Percentiles rank a stretch among this genome's conserved stretches.
Evolutionary conservation across 2,113 vertebrate species (phyloP).

Genomic region (Vulpes vulpes): DNA sequence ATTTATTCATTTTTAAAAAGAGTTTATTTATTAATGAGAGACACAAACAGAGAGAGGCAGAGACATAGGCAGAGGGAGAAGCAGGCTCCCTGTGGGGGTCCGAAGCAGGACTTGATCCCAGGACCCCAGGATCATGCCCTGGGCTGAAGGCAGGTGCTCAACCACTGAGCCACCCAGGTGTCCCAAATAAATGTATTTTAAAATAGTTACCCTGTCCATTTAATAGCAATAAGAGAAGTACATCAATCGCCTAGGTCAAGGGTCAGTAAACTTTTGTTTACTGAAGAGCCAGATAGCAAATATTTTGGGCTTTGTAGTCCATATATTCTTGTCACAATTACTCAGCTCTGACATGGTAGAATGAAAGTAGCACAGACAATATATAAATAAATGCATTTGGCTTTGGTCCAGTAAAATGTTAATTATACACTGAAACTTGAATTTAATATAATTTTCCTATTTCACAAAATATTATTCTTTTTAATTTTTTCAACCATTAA

Average conservation of each 20-base stretch:
- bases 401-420: not conserved
- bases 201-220: not conserved
- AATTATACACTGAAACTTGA: not conserved
- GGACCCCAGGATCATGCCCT: not conserved
- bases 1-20: too few species aligned
- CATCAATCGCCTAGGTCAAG: not conserved
- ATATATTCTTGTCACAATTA: not conserved
- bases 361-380: not conserved
- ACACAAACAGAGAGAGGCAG: not conserved
- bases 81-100: not conserved
- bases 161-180: not conserved
- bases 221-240: slow-evolving; percentile 19
- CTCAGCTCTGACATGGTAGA: not conserved
- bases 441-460: slow-evolving; percentile 14
- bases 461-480: not conserved
- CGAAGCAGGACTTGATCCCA: not conserved
- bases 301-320: not conserved
- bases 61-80: not conserved
- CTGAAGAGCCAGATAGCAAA: not conserved
- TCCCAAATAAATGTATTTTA: not conserved
- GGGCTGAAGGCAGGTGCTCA: not conserved
- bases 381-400: not conserved
- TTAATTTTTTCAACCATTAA: not conserved
- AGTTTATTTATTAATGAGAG: not conserved
- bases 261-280: not conserved